phyloP scores from a whole-genome alignment of 2,113 vertebrate species.

The Pelvicachromis taeniatus region DNA sequence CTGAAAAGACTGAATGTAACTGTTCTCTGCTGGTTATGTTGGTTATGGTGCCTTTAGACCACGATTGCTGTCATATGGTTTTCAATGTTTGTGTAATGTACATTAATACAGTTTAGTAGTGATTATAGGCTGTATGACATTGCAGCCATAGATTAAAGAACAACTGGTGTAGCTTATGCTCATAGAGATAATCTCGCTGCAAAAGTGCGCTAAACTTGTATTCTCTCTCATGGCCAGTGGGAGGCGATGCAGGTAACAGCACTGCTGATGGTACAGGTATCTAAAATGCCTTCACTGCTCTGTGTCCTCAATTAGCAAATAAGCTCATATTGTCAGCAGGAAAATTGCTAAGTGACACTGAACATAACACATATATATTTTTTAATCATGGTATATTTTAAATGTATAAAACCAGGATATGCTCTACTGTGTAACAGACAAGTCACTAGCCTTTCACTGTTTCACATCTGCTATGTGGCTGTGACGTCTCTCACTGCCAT shows the following conservation, averaged over 20 bases:
- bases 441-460: fast-evolving
- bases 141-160: fast-evolving
- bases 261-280: fast-evolving
- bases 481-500: neutral
- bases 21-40: neutral
- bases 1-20: neutral
- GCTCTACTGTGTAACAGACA: neutral
- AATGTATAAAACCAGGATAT: neutral
- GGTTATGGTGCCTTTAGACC: neutral
- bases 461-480: neutral
- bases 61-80: neutral
- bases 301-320: neutral
- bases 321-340: too few relatives aligned
- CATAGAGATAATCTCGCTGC: neutral
- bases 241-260: fast-evolving
- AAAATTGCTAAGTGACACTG: fast-evolving
- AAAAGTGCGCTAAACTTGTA: neutral
- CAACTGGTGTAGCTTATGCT: neutral
- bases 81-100: neutral
- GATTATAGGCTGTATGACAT: neutral
- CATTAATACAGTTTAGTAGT: neutral
- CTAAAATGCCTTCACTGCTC: fast-evolving
- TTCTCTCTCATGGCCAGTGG: fast-evolving
- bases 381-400: neutral
- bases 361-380: neutral